These are phyloP conservation scores for Drosophila bocki DNA, from an alignment of 1,140 invertebrate genomes.

Conservation along the genomic window DNA sequence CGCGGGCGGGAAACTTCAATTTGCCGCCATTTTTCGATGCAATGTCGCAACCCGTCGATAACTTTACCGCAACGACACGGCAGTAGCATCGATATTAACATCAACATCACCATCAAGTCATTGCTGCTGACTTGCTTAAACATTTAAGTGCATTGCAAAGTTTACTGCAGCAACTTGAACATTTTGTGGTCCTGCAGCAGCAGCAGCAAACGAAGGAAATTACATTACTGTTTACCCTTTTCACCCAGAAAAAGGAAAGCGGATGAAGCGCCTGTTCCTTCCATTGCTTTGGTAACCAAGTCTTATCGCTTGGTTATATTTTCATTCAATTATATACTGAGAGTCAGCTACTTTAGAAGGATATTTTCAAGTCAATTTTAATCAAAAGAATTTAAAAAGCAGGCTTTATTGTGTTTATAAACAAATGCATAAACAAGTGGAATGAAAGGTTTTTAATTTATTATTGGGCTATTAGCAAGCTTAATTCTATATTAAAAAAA, in stretches of 20 bases:
- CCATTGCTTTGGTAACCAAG: too few species aligned
- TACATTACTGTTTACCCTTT: background rate
- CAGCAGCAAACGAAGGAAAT: background rate
- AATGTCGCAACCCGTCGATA: background rate
- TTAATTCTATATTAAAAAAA: background rate
- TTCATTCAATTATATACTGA: too few species aligned
- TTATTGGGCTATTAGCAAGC: background rate
- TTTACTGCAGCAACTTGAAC: constrained; percentile 31
- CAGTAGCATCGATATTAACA: constrained; percentile 13
- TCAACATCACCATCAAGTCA: constrained; percentile 18
- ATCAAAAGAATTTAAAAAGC: background rate
- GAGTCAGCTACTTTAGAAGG: background rate
- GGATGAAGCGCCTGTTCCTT: constrained; percentile 7
- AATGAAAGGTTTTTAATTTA: background rate
- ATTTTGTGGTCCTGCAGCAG: constrained; percentile 6
- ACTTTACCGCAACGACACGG: constrained; percentile 12
- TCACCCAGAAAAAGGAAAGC: constrained; percentile 32
- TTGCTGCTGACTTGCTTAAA: constrained; percentile 34
- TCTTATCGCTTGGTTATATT: too few species aligned
- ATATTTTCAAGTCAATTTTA: constrained; percentile 6
- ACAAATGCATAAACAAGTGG: background rate
- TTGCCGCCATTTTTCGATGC: constrained; percentile 15
- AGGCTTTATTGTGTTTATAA: constrained; percentile 14
- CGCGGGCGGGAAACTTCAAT: constrained; percentile 11
- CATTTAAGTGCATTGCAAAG: constrained; percentile 44